Evolutionary conservation across 1,140 invertebrate genomes (phyloP).

Genomic region (Andrena cerasifolii): DNA sequence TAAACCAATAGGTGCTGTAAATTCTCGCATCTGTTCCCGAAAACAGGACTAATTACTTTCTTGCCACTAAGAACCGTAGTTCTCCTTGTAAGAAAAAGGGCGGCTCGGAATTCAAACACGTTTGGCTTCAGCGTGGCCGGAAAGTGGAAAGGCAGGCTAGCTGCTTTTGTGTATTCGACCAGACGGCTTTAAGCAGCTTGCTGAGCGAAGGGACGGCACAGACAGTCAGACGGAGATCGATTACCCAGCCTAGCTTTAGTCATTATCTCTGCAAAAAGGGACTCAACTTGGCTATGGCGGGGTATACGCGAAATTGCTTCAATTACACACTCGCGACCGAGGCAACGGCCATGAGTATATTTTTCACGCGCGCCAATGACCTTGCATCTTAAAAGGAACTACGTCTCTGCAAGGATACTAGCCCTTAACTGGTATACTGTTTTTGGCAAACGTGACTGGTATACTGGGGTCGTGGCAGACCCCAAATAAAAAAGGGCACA

Average conservation of each 20-base stretch:
- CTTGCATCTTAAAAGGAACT: not conserved
- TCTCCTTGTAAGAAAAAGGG: not conserved
- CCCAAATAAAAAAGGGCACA: no score
- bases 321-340: constrained; percentile 43
- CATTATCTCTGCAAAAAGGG: constrained; percentile 61
- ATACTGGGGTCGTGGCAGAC: no score
- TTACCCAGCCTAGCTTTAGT: constrained; percentile 60
- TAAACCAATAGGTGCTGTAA: not conserved
- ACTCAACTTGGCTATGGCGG: constrained; percentile 1
- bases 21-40: not conserved
- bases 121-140: constrained; percentile 34
- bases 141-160: constrained; percentile 27
- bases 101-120: constrained; percentile 18
- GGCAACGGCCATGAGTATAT: constrained; percentile 30
- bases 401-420: no score
- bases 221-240: constrained; percentile 67
- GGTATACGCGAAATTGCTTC: constrained; percentile 59
- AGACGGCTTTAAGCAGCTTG: constrained; percentile 43
- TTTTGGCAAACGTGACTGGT: no score
- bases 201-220: constrained; percentile 54
- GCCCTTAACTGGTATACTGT: no score
- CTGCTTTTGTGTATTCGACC: constrained; percentile 54
- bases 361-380: not conserved
- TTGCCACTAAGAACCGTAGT: not conserved
- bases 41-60: constrained; percentile 26